Conservation (phyloP, 1,140 invertebrate genomes). For the Cepaea nemoralis region DNA sequence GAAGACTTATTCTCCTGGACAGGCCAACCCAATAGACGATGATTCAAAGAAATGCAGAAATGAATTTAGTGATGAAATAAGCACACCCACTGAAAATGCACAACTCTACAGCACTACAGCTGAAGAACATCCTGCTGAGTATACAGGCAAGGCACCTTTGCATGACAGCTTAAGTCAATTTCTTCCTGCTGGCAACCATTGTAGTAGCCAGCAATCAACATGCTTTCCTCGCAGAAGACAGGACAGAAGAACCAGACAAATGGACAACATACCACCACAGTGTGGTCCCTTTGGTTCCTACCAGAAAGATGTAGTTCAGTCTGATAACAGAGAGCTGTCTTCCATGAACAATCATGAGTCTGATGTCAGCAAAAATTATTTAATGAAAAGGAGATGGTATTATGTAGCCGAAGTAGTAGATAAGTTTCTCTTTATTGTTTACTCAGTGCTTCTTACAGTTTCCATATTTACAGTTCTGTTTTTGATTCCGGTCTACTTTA, state of each 20-base stretch:
- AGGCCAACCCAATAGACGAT: background rate
- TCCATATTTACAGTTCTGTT: constrained; percentile 58
- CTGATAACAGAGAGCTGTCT: no score
- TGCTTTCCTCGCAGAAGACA: background rate
- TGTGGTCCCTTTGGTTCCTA: background rate
- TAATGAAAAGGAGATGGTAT: constrained; percentile 57
- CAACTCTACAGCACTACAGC: background rate
- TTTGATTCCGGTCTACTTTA: constrained; percentile 53
- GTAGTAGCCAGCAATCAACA: background rate
- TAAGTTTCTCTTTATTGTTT: constrained; percentile 59
- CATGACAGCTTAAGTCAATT: background rate
- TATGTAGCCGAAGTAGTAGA: constrained; percentile 64
- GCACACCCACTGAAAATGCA: background rate
- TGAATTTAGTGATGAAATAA: background rate
- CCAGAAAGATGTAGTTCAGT: background rate
- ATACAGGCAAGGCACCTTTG: background rate
- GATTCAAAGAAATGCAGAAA: background rate
- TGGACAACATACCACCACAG: background rate
- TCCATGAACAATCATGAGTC: background rate
- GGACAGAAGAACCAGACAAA: background rate
- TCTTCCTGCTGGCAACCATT: background rate
- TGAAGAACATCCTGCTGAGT: background rate
- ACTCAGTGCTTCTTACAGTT: constrained; percentile 54
- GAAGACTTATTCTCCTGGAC: background rate
- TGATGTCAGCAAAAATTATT: background rate